Evolutionary conservation across 2,797 vertebrate genomes (phyloP).

Genomic region (Scleropages formosus): DNA sequence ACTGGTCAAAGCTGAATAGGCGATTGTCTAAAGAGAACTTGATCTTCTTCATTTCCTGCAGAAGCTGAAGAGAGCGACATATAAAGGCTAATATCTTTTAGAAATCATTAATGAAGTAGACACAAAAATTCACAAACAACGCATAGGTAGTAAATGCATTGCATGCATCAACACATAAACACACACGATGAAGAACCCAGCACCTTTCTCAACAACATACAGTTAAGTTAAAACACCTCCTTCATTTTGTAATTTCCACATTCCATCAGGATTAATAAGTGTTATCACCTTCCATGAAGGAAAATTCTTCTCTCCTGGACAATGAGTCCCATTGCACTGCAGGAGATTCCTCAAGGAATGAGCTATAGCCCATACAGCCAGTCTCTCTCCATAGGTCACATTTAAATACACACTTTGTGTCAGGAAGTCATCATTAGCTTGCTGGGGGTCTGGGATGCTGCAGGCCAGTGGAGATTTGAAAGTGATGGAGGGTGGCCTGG

Average conservation of each 20-base stretch:
- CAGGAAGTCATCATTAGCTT: constrained; percentile 56
- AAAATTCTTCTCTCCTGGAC: constrained; percentile 51
- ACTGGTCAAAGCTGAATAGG: constrained; percentile 50
- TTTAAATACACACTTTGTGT: constrained; percentile 32
- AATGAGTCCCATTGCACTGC: constrained; percentile 51
- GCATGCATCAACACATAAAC: neutral
- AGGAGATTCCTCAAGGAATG: constrained; percentile 54
- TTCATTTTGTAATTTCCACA: neutral
- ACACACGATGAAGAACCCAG: too few relatives aligned
- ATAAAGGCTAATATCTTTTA: neutral
- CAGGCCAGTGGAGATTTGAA: constrained; percentile 46
- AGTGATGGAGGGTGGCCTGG: constrained; percentile 26
- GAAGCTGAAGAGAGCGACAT: constrained; percentile 52
- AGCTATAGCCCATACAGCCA: constrained; percentile 55
- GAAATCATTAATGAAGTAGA: neutral
- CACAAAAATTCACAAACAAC: neutral
- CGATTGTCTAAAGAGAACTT: constrained; percentile 40
- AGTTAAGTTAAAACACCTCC: neutral
- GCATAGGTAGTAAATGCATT: neutral
- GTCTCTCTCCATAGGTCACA: constrained; percentile 38
- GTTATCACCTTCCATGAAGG: constrained; percentile 58
- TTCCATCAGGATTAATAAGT: neutral
- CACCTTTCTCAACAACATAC: too few relatives aligned
- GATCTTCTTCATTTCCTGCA: constrained; percentile 52
- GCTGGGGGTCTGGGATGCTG: constrained; percentile 37